These are phyloP conservation scores for Spisula solida DNA, from an alignment of 2,888 invertebrate species.

Conservation along the genomic window DNA sequence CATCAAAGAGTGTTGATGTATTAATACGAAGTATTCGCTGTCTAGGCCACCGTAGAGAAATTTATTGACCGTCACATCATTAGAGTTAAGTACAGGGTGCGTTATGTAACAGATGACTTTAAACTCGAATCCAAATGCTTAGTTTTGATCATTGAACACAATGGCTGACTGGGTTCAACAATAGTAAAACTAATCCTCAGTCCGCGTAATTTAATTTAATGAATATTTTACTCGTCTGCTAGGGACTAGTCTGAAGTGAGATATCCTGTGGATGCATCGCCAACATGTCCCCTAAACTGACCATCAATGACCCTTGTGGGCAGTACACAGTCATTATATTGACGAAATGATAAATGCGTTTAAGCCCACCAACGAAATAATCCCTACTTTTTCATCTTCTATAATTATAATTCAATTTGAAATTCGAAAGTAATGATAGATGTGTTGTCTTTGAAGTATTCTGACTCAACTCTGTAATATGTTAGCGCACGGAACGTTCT, in stretches of 20 bases:
- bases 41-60: slow-evolving; percentile 49
- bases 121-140: slow-evolving; percentile 45
- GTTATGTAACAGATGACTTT: slow-evolving; percentile 44
- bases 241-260: slow-evolving; percentile 40
- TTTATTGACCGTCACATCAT: slow-evolving; percentile 50
- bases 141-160: slow-evolving; percentile 50
- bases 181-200: slow-evolving; percentile 27
- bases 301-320: slow-evolving; percentile 52
- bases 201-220: slow-evolving; percentile 45
- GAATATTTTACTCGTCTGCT: slow-evolving; percentile 35
- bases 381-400: neutral
- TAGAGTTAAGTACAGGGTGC: slow-evolving; percentile 23
- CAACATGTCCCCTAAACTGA: slow-evolving; percentile 57
- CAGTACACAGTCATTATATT: slow-evolving; percentile 47
- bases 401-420: slow-evolving; percentile 19
- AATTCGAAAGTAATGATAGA: slow-evolving; percentile 17
- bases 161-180: slow-evolving; percentile 35
- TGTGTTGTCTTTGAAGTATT: neutral
- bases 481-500: neutral
- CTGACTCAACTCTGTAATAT: neutral
- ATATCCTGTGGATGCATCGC: slow-evolving; percentile 51
- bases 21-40: slow-evolving; percentile 22
- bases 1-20: slow-evolving; percentile 41
- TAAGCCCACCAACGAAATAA: slow-evolving; percentile 56
- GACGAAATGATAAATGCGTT: slow-evolving; percentile 8